Conservation (phyloP, 2,113 vertebrate genomes). For the Pteronura brasiliensis region DNA sequence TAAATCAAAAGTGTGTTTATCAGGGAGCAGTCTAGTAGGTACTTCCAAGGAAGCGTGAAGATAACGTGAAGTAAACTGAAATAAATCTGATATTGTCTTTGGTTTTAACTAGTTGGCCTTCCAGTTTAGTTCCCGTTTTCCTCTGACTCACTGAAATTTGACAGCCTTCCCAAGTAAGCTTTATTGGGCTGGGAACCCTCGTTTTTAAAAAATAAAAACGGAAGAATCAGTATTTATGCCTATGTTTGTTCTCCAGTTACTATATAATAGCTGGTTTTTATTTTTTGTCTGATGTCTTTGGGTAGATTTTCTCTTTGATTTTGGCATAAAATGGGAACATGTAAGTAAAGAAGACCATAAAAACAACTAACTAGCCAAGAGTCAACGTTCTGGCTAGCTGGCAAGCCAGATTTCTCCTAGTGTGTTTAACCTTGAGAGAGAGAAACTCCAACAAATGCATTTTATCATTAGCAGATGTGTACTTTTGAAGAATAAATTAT, state of each 20-base stretch:
- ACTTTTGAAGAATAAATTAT: slow-evolving; percentile 6
- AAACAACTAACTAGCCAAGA: neutral
- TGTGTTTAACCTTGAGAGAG: slow-evolving; percentile 15
- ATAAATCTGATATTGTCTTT: neutral
- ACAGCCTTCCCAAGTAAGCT: neutral
- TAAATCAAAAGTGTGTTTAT: neutral
- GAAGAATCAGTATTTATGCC: neutral
- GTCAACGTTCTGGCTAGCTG: neutral
- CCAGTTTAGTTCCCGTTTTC: neutral
- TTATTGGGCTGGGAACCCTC: neutral
- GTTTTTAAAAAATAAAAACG: neutral
- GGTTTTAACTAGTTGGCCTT: neutral
- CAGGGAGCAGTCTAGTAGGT: neutral
- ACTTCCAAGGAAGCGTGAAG: neutral
- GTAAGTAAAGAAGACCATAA: slow-evolving; percentile 15
- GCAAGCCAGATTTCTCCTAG: neutral
- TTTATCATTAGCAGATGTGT: neutral
- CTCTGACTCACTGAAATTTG: neutral
- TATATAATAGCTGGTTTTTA: neutral
- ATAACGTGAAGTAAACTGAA: neutral
- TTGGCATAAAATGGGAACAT: neutral
- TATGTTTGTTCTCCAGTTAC: neutral
- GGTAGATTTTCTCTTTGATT: neutral
- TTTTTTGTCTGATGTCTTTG: slow-evolving; percentile 6
- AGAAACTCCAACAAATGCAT: slow-evolving; percentile 10